These are phyloP conservation scores for Malurus alboscapulatus DNA, from an alignment of 2,113 vertebrate genomes.

Conservation along the genomic window DNA sequence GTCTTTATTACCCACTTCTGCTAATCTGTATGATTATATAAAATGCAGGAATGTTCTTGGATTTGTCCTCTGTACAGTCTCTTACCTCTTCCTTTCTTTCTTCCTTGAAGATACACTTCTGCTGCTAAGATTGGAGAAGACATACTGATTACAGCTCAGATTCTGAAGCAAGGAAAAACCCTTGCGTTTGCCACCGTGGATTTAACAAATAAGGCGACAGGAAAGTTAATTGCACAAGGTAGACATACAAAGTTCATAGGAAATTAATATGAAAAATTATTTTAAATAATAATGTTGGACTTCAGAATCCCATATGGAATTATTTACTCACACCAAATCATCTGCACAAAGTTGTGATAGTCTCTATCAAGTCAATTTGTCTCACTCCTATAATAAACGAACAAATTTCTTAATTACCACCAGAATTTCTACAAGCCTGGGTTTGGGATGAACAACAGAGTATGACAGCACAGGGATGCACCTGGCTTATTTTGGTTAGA, in stretches of 20 bases:
- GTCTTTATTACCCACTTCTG: background rate
- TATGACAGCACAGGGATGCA: background rate
- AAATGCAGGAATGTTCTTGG: background rate
- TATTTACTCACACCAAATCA: background rate
- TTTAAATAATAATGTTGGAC: background rate
- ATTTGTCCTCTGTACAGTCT: background rate
- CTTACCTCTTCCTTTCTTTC: slow-evolving; percentile 32
- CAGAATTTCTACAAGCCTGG: background rate
- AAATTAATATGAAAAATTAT: slow-evolving; percentile 9
- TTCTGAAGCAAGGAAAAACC: slow-evolving; percentile 89
- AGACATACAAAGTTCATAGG: slow-evolving; percentile 93
- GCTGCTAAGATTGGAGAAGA: slow-evolving; percentile 93
- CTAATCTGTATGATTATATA: background rate
- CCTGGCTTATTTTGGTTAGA: background rate
- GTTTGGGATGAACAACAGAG: background rate
- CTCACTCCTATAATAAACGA: background rate
- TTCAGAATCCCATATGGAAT: background rate
- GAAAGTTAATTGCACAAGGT: slow-evolving; percentile 92
- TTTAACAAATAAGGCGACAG: slow-evolving; percentile 86
- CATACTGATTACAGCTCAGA: slow-evolving; percentile 88
- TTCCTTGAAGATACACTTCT: slow-evolving; percentile 85
- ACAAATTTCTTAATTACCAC: background rate
- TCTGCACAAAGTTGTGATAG: background rate
- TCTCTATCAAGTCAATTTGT: background rate
- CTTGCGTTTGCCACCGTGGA: slow-evolving; percentile 91